Evolutionary conservation across 2,888 invertebrate genomes (phyloP).

Genomic region (Pandemis heparana): DNA sequence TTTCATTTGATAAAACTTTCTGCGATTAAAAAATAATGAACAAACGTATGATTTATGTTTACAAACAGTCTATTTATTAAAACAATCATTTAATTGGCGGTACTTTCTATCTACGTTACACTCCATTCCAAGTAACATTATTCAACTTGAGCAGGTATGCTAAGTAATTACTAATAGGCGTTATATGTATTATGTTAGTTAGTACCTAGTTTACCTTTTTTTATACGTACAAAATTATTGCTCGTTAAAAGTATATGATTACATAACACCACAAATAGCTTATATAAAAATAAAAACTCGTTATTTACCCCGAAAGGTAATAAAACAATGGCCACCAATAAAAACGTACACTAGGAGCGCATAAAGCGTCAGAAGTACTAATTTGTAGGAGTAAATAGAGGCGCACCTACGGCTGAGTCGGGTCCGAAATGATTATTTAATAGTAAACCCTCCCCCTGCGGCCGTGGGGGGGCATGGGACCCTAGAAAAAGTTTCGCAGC

Average conservation of each 20-base stretch:
- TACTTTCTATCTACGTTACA: too few relatives aligned
- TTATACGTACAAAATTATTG: too few relatives aligned
- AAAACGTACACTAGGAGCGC: constrained; percentile 48
- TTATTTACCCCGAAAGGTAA: constrained; percentile 3
- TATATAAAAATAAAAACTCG: neutral
- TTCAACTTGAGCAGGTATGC: neutral
- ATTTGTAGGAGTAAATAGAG: constrained; percentile 69
- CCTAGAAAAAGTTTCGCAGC: constrained; percentile 78
- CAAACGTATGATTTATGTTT: too few relatives aligned
- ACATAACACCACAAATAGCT: too few relatives aligned
- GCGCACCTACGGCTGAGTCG: constrained; percentile 64
- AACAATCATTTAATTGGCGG: neutral
- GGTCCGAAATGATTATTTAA: constrained; percentile 79
- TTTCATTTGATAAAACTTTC: too few relatives aligned
- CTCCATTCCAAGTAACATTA: too few relatives aligned
- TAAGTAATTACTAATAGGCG: neutral
- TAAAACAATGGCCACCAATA: constrained; percentile 36
- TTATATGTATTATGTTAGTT: too few relatives aligned
- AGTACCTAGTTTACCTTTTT: too few relatives aligned
- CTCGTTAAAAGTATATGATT: too few relatives aligned
- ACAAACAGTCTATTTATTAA: too few relatives aligned
- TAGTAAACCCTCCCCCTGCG: constrained; percentile 69
- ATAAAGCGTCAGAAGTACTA: constrained; percentile 57
- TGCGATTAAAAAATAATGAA: too few relatives aligned
- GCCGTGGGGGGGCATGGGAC: constrained; percentile 70